phyloP scores from a whole-genome alignment of 2,113 vertebrate genomes.

The Gallinago media region DNA sequence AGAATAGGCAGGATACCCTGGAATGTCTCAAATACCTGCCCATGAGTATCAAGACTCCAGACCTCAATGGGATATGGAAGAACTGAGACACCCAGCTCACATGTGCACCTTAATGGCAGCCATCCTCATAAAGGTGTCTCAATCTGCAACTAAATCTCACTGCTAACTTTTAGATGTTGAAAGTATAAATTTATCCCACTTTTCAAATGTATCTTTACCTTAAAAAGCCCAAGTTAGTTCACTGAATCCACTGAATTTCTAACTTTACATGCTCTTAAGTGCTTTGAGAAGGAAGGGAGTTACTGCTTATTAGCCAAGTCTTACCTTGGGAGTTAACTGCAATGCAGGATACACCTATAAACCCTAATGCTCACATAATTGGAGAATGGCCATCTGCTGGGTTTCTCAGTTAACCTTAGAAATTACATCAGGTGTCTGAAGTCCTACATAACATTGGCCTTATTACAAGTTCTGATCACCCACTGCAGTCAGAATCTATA shows the following conservation, averaged over 20 bases:
- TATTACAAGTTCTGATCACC: background rate
- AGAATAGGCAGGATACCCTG: background rate
- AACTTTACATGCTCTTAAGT: background rate
- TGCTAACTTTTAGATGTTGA: background rate
- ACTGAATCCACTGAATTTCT: background rate
- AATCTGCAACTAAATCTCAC: background rate
- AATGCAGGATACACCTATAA: background rate
- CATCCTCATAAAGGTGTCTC: background rate
- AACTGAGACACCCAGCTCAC: background rate
- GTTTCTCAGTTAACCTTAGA: background rate
- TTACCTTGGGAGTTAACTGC: background rate
- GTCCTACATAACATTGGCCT: background rate
- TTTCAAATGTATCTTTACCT: background rate
- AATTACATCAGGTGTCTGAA: background rate
- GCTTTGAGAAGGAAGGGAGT: background rate
- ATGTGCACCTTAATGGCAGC: background rate
- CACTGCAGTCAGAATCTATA: background rate
- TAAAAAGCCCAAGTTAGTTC: background rate
- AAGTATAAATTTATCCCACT: background rate
- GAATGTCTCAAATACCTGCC: background rate
- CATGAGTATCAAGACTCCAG: background rate
- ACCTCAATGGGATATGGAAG: background rate
- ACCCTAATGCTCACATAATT: background rate
- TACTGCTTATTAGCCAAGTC: background rate
- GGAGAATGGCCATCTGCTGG: background rate